These are phyloP conservation scores for Lacerta agilis DNA, from an alignment of 2,797 vertebrate genomes.

Conservation along the genomic window DNA sequence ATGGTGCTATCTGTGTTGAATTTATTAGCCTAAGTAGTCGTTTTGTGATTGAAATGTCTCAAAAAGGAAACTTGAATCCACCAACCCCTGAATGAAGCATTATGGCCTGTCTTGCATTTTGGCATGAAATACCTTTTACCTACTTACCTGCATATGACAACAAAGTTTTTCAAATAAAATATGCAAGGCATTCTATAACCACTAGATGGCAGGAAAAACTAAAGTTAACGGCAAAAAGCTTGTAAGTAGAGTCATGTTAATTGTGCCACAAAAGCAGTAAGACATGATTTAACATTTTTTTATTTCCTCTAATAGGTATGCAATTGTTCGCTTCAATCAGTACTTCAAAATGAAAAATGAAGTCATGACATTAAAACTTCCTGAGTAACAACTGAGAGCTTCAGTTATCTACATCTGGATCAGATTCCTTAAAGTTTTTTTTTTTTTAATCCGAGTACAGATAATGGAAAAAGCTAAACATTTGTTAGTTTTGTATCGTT, in stretches of 20 bases:
- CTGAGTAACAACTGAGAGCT: slow-evolving; percentile 82
- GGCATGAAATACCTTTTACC: background rate
- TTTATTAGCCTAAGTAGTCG: background rate
- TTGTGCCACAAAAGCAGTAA: background rate
- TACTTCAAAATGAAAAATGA: slow-evolving; percentile 98
- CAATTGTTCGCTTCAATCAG: slow-evolving; percentile 94
- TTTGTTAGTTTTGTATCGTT: slow-evolving; percentile 77
- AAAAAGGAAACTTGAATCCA: background rate
- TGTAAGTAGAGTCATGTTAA: background rate
- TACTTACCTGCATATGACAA: background rate
- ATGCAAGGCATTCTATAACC: slow-evolving; percentile 43
- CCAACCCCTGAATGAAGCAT: background rate
- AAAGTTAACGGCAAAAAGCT: background rate
- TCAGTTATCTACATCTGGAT: slow-evolving; percentile 61
- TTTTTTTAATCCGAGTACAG: slow-evolving; percentile 72
- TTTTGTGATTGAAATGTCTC: background rate
- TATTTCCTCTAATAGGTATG: slow-evolving; percentile 83
- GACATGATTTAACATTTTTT: slow-evolving; percentile 17
- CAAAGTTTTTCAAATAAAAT: background rate
- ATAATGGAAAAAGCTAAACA: slow-evolving; percentile 76
- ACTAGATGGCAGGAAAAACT: slow-evolving; percentile 70
- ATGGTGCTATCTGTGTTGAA: background rate
- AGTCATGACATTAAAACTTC: slow-evolving; percentile 84
- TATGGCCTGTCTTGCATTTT: background rate
- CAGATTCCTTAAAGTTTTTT: slow-evolving; percentile 62